These are phyloP conservation scores for Orthonyx spaldingii DNA, from an alignment of 2,113 vertebrate species.

Conservation along the genomic window DNA sequence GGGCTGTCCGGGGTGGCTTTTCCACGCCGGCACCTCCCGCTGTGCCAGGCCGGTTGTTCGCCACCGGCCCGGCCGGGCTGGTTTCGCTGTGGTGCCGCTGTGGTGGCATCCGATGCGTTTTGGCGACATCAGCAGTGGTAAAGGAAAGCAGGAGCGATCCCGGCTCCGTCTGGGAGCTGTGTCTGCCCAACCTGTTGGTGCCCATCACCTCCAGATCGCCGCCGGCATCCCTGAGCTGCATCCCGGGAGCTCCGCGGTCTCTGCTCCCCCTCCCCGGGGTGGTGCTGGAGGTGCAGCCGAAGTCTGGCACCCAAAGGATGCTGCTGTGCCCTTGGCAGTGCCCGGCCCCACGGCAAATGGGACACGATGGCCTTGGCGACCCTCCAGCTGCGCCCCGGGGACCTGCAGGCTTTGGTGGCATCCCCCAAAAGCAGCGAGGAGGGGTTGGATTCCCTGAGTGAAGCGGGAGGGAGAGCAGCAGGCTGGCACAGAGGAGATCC, in stretches of 20 bases:
- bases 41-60: fast-evolving
- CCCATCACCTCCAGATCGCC: too few relatives aligned
- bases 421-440: neutral
- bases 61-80: fast-evolving
- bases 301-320: neutral
- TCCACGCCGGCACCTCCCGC: fast-evolving
- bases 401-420: fast-evolving
- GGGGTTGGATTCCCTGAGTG: neutral
- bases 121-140: neutral
- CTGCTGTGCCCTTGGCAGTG: fast-evolving
- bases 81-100: fast-evolving
- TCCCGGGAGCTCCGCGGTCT: neutral
- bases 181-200: neutral
- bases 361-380: neutral
- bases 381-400: fast-evolving
- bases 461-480: neutral
- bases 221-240: too few relatives aligned
- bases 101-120: neutral
- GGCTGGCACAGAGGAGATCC: neutral
- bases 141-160: neutral
- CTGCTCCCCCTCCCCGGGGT: neutral
- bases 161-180: neutral
- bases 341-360: fast-evolving
- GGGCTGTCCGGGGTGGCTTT: neutral
- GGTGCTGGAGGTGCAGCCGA: fast-evolving